phyloP scores from a whole-genome alignment of 2,888 invertebrate genomes.

The Cataglyphis rosenhaueri region DNA sequence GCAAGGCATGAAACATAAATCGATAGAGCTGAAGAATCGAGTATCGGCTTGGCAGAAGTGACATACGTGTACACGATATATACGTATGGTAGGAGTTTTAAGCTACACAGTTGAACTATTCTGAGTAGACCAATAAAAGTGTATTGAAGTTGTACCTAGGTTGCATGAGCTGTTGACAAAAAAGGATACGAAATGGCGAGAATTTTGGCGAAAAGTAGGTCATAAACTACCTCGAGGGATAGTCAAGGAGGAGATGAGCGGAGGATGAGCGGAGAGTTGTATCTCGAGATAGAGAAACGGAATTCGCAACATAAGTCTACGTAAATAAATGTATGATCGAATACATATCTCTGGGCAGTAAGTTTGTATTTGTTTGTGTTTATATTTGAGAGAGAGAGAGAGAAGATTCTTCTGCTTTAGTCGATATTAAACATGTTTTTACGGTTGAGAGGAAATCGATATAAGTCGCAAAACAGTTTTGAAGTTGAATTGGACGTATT shows the following conservation, averaged over 20 bases:
- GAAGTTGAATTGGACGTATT: conserved; percentile 13
- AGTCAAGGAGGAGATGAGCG: conserved; percentile 36
- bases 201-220: conserved; percentile 60
- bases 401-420: not conserved
- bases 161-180: conserved; percentile 33
- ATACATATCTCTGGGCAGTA: conserved; percentile 1
- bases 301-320: conserved; percentile 41
- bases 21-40: conserved; percentile 41
- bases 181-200: conserved; percentile 36
- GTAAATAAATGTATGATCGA: conserved; percentile 38
- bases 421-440: conserved; percentile 35
- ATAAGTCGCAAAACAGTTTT: conserved; percentile 20
- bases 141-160: conserved; percentile 70
- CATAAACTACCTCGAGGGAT: conserved; percentile 24
- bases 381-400: no score
- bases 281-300: conserved; percentile 34
- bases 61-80: conserved; percentile 1
- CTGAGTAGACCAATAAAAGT: conserved; percentile 72
- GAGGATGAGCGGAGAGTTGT: conserved; percentile 50
- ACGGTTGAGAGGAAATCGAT: conserved; percentile 2
- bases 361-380: not conserved
- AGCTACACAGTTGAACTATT: conserved; percentile 57
- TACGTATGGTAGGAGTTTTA: conserved; percentile 35
- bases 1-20: not conserved
- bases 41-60: conserved; percentile 57